Evolutionary conservation across 2,797 vertebrate genomes (phyloP).

Genomic region (Holocentrus rufus): DNA sequence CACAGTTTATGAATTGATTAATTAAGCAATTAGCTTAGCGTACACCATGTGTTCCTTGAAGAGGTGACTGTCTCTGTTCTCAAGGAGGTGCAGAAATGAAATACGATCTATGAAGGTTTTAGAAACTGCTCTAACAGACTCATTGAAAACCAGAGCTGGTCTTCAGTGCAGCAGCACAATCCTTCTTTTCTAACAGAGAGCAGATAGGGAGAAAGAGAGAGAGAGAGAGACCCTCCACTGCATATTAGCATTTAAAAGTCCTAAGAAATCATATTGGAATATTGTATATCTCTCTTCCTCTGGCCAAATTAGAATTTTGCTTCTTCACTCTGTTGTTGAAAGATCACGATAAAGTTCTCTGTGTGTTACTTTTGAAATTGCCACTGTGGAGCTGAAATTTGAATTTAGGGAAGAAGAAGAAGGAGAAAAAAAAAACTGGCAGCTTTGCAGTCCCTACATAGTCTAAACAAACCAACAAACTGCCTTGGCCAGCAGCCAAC

Average conservation of each 20-base stretch:
- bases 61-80: background rate
- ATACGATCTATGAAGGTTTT: conserved; percentile 13
- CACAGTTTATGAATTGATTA: background rate
- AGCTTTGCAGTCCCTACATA: conserved; percentile 12
- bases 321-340: conserved; percentile 6
- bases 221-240: conserved; percentile 19
- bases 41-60: background rate
- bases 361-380: conserved; percentile 18
- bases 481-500: conserved; percentile 55
- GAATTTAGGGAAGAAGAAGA: background rate
- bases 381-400: conserved; percentile 18
- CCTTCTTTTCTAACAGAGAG: conserved; percentile 21
- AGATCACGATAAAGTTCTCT: conserved; percentile 16
- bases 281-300: conserved; percentile 26
- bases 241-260: conserved; percentile 29
- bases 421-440: background rate
- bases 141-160: conserved; percentile 43
- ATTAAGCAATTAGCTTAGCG: conserved; percentile 1
- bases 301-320: conserved; percentile 32
- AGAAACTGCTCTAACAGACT: conserved; percentile 31
- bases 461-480: conserved; percentile 56
- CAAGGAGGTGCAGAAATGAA: conserved; percentile 5
- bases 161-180: conserved; percentile 26
- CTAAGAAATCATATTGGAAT: conserved; percentile 18
- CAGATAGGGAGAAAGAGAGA: conserved; percentile 25